These are phyloP conservation scores for Parnassius apollo DNA, from an alignment of 2,888 invertebrate species.

Conservation along the genomic window DNA sequence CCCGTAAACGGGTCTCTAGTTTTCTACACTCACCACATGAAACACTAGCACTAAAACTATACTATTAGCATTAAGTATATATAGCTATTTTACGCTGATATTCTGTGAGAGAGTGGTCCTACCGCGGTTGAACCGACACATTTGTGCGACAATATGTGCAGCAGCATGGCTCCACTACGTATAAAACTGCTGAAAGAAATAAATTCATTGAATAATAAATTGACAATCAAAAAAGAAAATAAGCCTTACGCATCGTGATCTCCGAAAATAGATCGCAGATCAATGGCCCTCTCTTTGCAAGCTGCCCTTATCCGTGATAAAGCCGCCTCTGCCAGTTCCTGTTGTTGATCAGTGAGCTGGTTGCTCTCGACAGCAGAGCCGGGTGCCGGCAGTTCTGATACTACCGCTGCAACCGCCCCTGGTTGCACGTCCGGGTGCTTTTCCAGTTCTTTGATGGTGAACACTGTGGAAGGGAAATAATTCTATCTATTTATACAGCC, in stretches of 20 bases:
- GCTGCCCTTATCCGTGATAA: constrained; percentile 83
- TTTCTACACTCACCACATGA: too few relatives aligned
- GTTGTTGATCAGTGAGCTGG: constrained; percentile 39
- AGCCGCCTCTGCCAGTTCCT: constrained; percentile 82
- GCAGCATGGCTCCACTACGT: too few relatives aligned
- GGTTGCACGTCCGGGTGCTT: constrained; percentile 81
- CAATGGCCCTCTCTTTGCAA: constrained; percentile 82
- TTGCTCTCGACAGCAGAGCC: constrained; percentile 51
- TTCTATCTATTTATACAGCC: too few relatives aligned
- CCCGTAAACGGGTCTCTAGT: too few relatives aligned
- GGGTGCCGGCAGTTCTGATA: constrained; percentile 76
- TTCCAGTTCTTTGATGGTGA: constrained; percentile 84
- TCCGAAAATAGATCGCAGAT: constrained; percentile 85
- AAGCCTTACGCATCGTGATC: constrained; percentile 85
- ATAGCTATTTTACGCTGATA: too few relatives aligned
- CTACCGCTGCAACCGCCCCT: constrained; percentile 53
- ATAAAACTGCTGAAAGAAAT: too few relatives aligned
- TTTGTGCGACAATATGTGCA: too few relatives aligned
- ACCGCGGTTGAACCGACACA: too few relatives aligned
- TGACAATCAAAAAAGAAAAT: background rate
- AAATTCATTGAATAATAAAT: too few relatives aligned
- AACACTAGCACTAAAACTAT: too few relatives aligned
- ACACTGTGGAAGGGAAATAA: constrained; percentile 65
- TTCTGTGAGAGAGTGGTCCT: too few relatives aligned
- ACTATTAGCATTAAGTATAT: too few relatives aligned